A percentile compares a stretch with the other conserved stretches of the same genome.
Evolutionary conservation across 2,113 vertebrate species (phyloP).

Genomic region (Perca schrenkii): DNA sequence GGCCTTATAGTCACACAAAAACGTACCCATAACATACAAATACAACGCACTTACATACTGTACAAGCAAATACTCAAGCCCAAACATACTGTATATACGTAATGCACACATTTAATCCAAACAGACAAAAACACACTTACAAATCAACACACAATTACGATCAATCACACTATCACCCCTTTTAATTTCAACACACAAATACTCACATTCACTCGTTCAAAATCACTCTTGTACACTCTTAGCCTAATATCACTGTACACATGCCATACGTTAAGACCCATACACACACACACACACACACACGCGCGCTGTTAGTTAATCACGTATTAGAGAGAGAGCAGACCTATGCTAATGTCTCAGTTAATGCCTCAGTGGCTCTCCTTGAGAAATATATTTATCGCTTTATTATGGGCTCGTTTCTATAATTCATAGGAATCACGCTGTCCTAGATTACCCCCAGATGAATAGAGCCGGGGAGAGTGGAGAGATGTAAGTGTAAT

Average conservation of each 20-base stretch:
- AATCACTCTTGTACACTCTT: not conserved
- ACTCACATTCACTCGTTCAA: not conserved
- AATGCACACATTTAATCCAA: not conserved
- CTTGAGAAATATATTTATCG: constrained; percentile 78
- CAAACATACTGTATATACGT: not conserved
- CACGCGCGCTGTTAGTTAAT: constrained; percentile 67
- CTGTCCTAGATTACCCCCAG: constrained; percentile 62
- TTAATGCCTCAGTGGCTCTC: constrained; percentile 72
- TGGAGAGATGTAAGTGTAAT: constrained; percentile 57
- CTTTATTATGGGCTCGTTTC: constrained; percentile 73
- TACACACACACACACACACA: constrained; percentile 26
- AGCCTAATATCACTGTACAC: constrained; percentile 3
- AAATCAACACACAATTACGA: constrained; percentile 6
- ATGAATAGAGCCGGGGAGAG: constrained; percentile 65
- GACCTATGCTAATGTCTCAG: constrained; percentile 74
- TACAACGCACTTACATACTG: not conserved
- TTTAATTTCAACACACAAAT: constrained; percentile 5
- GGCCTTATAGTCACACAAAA: not conserved
- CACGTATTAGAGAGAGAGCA: constrained; percentile 56
- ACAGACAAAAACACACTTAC: not conserved
- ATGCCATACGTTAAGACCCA: not conserved
- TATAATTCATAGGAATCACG: constrained; percentile 71
- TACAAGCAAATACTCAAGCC: not conserved
- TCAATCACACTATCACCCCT: not conserved
- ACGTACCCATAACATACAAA: constrained; percentile 9